Evolutionary conservation across 2,797 vertebrate species (phyloP).

Genomic region (Botia kubotai): DNA sequence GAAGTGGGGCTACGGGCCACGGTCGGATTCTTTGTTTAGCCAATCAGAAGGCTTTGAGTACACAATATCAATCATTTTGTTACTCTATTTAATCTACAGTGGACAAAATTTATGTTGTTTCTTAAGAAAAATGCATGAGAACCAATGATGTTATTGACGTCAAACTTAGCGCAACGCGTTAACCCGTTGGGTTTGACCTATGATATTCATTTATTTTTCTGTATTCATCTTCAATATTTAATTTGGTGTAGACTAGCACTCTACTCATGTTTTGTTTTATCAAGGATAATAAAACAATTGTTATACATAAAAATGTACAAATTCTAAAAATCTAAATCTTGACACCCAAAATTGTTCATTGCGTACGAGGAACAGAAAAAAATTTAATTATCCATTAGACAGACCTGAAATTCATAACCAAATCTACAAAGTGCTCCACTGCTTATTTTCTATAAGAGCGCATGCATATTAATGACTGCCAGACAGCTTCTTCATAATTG

Average conservation of each 20-base stretch:
- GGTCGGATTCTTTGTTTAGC: not conserved
- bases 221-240: too few relatives aligned
- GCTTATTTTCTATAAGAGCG: constrained; percentile 76
- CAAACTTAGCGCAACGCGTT: too few relatives aligned
- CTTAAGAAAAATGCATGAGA: too few relatives aligned
- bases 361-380: constrained; percentile 15
- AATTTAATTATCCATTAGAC: not conserved
- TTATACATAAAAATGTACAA: not conserved
- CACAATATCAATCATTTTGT: too few relatives aligned
- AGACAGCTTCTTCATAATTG: constrained; percentile 84
- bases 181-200: too few relatives aligned
- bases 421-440: constrained; percentile 58
- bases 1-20: not conserved
- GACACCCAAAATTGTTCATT: not conserved
- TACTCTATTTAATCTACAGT: too few relatives aligned
- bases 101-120: too few relatives aligned
- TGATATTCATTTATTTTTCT: too few relatives aligned
- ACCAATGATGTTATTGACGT: too few relatives aligned
- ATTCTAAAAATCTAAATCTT: not conserved
- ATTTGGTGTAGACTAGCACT: too few relatives aligned
- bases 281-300: not conserved
- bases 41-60: not conserved
- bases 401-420: constrained; percentile 17
- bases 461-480: constrained; percentile 81
- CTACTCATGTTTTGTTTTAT: not conserved